Percentiles rank a stretch among this genome's conserved stretches.
Conservation (phyloP, 2,113 vertebrate species). For the Willisornis vidua region DNA sequence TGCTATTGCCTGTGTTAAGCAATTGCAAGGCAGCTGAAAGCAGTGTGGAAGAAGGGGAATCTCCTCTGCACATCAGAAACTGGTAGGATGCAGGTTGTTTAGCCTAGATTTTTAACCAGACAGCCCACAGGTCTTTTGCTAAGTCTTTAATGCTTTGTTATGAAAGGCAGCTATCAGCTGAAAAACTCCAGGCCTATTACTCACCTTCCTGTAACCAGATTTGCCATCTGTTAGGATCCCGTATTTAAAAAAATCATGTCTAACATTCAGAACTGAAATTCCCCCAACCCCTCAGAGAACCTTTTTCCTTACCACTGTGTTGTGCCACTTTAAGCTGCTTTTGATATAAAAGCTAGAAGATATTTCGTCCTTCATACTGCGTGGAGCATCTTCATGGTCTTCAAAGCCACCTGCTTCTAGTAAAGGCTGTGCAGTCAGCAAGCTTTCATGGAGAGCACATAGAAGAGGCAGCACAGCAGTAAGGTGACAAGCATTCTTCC, state of each 20-base stretch:
- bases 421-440: not conserved
- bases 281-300: not conserved
- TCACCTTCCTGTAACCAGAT: conserved; percentile 4
- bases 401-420: not conserved
- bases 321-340: not conserved
- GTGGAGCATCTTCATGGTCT: not conserved
- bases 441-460: rapidly evolving
- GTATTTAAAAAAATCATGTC: not conserved
- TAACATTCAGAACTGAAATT: not conserved
- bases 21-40: not conserved
- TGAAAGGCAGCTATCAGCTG: conserved; percentile 46
- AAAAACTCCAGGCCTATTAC: conserved; percentile 38
- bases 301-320: not conserved
- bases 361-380: not conserved
- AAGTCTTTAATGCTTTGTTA: conserved; percentile 56
- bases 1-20: not conserved
- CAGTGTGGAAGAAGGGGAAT: not conserved
- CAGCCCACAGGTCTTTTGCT: not conserved
- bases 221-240: not conserved
- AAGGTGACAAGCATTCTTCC: not conserved
- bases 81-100: conserved; percentile 36
- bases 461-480: not conserved
- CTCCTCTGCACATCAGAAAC: conserved; percentile 10
- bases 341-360: not conserved
- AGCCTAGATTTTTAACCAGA: conserved; percentile 21